Conservation (phyloP, 2,888 invertebrate species). For the Pyrrhosoma nymphula region DNA sequence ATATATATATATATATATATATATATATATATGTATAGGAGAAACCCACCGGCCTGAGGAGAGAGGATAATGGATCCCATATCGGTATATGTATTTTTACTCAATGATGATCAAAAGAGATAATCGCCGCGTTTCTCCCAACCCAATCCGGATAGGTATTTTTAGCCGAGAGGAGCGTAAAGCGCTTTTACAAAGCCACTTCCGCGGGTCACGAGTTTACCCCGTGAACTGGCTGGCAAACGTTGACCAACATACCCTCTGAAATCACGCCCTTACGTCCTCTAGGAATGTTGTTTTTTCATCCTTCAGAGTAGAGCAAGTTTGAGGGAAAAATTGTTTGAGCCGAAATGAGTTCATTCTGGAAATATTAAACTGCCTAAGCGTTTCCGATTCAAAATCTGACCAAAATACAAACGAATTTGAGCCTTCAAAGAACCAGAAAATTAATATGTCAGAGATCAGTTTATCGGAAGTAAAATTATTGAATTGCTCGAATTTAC, state of each 20-base stretch:
- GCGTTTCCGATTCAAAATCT: not conserved
- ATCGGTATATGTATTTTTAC: conserved; percentile 1
- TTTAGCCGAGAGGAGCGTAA: not conserved
- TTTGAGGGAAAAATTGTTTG: not conserved
- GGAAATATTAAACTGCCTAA: not conserved
- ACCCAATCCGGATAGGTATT: not conserved
- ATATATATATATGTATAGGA: not conserved
- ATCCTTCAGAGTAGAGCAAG: not conserved
- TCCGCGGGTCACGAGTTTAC: not conserved
- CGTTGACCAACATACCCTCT: not conserved
- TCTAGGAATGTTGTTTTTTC: not conserved
- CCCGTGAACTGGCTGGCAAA: not conserved
- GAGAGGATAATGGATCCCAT: not conserved
- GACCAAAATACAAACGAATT: not conserved
- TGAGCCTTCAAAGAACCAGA: not conserved
- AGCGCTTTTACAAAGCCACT: not conserved
- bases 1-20: too few relatives aligned
- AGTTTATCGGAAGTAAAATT: not conserved
- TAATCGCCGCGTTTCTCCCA: not conserved
- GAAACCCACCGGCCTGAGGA: not conserved
- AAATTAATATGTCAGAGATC: not conserved
- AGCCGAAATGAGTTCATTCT: not conserved
- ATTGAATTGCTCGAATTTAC: too few relatives aligned
- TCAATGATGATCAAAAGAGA: conserved; percentile 8
- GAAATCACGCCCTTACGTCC: not conserved